Evolutionary conservation across 2,888 invertebrate species (phyloP), one percentile per base, ranked within the genome.

Genomic region (Diarsia rubi): DNA sequence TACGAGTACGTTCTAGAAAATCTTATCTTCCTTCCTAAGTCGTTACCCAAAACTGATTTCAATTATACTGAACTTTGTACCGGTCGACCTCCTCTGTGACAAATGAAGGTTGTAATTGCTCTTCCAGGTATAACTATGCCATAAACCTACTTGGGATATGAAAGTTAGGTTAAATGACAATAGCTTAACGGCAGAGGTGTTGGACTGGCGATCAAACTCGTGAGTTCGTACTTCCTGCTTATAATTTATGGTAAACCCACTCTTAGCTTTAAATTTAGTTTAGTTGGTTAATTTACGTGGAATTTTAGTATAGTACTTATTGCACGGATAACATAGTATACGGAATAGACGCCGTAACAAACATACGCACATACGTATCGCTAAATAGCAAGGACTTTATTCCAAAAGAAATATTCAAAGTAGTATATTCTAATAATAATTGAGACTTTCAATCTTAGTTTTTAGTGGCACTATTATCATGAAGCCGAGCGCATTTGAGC

Each of bases 91-190:
- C 62, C 31, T 80, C 68, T 68, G 54, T 79, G 73, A 81, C 76
- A 78, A 75, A 81, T 76, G 72, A 75, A 86, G 74, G 75, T 79
- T 64, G 70, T 86, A 78, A 78, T 79, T 79, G 75, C 66, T 82
- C 78, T 84, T 76, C 62, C 76, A 83, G 73, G 84, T 84, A 75
- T 75, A 84, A 84, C 85, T 79, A 81, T 78, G 81, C 79, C 69
- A 81, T 86, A 83, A 83, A 85, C 81, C 77, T 82, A 70, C 81
- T 76, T 59, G 70, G 73, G 84, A 73, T 76, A 81, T 84, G 81
- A 81, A 77, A 81, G 74, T 80, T 69, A 49, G 72, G 68, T 83
- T 72, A 67, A 69, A 82, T 83, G 79, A 81, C 73, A 79, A 83
- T 79, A 73, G 67, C 67, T 73, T 59, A 70, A 79, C 63, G 73